Evolutionary conservation across 2,113 vertebrate genomes (phyloP), one percentile per base, ranked within the genome.

Genomic region (Glaucomys volans): DNA sequence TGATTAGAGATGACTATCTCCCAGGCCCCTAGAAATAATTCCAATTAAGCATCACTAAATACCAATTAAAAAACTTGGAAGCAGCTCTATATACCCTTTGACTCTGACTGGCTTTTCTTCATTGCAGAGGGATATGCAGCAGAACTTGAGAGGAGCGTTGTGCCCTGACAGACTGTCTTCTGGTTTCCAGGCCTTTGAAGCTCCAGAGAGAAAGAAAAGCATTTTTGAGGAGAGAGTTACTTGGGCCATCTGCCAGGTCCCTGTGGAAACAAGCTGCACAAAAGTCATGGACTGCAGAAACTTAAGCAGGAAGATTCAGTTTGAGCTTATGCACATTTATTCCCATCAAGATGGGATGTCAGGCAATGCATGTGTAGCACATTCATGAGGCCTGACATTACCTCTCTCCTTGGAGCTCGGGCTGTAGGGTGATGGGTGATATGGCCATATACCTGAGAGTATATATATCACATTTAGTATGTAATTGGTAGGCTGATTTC

Each of bases 1-100:
- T 95, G 91, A 87, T 96, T 96, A 97, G 50, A 95, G 93, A 91
- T 69, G 26, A 75, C 12, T 79, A 62, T 93, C 79, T 74, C 95
- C 87, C 35, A 84, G 79, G 75, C n/a, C 57, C 22, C 12, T 80
- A 50, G 54, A 96, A 84, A 93, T 91, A 90, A 87, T 62, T 98
- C 18, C 82, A 96, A 87, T 93, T 95, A 97, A 84, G 44, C 80
- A 96, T 86, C 57, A 89, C 71, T 91, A 71, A 93, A 72, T 52
- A 71, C 24, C 91, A 97, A 30, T 93, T 95, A 80, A 42, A 95
- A 96, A 92, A 67, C 40, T 26, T 52, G 64, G 84, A 95, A 94
- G 77, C 20, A 6, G 5, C 37, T 66, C 30, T 77, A 77, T 24
- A 42, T 89, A 82, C 5, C 18, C 47, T 69, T 85, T 94, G 87